These are phyloP conservation scores for Dicrostonyx torquatus DNA, from an alignment of 2,797 vertebrate species.

Conservation along the genomic window DNA sequence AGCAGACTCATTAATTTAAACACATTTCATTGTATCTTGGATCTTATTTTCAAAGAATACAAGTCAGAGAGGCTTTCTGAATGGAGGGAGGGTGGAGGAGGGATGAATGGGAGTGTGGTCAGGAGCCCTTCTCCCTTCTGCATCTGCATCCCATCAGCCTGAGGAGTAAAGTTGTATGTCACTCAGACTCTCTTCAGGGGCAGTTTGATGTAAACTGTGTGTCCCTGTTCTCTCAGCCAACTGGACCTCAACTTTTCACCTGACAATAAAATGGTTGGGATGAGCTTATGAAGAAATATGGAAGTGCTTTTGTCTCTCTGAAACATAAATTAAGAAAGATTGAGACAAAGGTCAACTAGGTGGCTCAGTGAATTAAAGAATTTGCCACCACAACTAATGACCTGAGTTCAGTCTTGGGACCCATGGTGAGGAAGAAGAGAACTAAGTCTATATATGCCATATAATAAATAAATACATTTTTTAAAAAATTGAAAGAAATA, in stretches of 20 bases:
- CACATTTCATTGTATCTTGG: constrained; percentile 58
- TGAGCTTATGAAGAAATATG: background rate
- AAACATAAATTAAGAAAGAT: background rate
- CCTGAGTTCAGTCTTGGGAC: background rate
- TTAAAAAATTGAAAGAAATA: background rate
- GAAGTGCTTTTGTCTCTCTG: background rate
- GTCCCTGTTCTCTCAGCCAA: background rate
- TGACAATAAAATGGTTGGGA: background rate
- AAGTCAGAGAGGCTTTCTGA: constrained; percentile 16
- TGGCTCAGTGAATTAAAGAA: background rate
- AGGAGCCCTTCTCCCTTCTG: background rate
- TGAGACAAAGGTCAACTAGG: background rate
- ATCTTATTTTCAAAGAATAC: constrained; percentile 61
- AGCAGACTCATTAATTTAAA: constrained; percentile 69
- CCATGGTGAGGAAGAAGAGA: background rate
- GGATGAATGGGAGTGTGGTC: background rate
- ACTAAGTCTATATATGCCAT: background rate
- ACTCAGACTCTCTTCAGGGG: background rate
- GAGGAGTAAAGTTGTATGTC: accelerated
- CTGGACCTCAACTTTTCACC: background rate
- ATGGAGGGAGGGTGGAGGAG: background rate
- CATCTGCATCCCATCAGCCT: background rate
- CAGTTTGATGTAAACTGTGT: background rate
- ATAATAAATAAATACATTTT: background rate
- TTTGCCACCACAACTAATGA: background rate